phyloP scores from a whole-genome alignment of 2,888 invertebrate genomes.

The Stenodema calcarata region DNA sequence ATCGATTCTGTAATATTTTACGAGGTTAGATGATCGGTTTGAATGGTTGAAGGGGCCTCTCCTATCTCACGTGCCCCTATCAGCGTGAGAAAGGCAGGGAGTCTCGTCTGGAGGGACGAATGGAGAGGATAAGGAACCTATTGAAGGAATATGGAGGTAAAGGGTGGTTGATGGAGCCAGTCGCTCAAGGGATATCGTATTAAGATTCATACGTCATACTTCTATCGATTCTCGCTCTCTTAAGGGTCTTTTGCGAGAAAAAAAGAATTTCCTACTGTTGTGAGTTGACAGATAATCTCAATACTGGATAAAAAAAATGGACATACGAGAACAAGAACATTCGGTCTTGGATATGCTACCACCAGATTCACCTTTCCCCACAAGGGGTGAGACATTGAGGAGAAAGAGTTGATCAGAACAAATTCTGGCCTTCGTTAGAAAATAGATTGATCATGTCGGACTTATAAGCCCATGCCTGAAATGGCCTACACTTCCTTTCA shows the following conservation, averaged over 20 bases:
- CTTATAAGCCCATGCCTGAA: too few relatives aligned
- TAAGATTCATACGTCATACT: neutral
- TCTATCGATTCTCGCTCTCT: neutral
- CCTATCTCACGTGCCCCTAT: neutral
- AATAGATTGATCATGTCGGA: too few relatives aligned
- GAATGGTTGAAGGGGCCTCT: neutral
- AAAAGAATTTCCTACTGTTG: too few relatives aligned
- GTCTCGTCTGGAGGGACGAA: neutral
- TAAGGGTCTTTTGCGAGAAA: neutral
- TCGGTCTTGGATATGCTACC: too few relatives aligned
- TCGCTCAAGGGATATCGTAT: neutral
- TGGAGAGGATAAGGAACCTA: neutral
- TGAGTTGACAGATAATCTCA: too few relatives aligned
- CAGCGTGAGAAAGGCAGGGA: neutral
- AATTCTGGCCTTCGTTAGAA: too few relatives aligned
- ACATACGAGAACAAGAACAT: too few relatives aligned
- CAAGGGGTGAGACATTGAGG: too few relatives aligned
- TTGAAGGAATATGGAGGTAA: neutral
- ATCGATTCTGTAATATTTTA: neutral
- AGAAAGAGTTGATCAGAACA: too few relatives aligned
- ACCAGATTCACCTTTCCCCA: too few relatives aligned
- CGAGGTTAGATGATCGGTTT: neutral
- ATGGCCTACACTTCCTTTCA: too few relatives aligned
- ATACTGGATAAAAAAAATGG: too few relatives aligned
- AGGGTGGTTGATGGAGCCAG: neutral